phyloP scores from a whole-genome alignment of 2,888 invertebrate genomes.

The Melanophora roralis region DNA sequence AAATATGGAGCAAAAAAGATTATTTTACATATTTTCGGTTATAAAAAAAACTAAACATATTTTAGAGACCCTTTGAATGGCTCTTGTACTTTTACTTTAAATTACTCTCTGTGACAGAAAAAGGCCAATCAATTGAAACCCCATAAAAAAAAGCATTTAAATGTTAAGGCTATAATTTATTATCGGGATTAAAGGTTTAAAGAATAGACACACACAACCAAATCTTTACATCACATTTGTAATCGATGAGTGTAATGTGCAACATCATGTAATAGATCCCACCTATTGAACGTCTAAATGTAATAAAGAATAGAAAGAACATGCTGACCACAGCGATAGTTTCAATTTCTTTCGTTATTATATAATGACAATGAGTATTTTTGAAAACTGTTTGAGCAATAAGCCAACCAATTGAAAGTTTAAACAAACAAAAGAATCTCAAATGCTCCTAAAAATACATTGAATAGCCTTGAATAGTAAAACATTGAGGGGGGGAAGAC shows the following conservation, averaged over 20 bases:
- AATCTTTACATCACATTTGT: slow-evolving; percentile 36
- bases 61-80: too few relatives aligned
- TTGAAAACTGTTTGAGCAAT: slow-evolving; percentile 41
- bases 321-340: slow-evolving; percentile 56
- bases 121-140: slow-evolving; percentile 36
- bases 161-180: slow-evolving; percentile 41
- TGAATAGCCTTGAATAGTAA: background rate
- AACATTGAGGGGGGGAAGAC: too few relatives aligned
- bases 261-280: background rate
- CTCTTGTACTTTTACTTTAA: too few relatives aligned
- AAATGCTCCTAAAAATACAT: slow-evolving; percentile 35
- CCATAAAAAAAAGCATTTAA: background rate
- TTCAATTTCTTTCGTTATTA: slow-evolving; percentile 7
- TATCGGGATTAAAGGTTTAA: slow-evolving; percentile 57
- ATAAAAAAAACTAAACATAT: too few relatives aligned
- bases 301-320: slow-evolving; percentile 47
- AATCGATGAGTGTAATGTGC: slow-evolving; percentile 35
- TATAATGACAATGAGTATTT: slow-evolving; percentile 7
- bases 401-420: slow-evolving; percentile 57
- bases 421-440: slow-evolving; percentile 56
- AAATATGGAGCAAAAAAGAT: too few relatives aligned
- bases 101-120: slow-evolving; percentile 23
- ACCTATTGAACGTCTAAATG: slow-evolving; percentile 38
- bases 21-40: too few relatives aligned
- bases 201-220: slow-evolving; percentile 45